Evolutionary conservation across 2,797 vertebrate species (phyloP).

Genomic region (Malacoctenus gilli): DNA sequence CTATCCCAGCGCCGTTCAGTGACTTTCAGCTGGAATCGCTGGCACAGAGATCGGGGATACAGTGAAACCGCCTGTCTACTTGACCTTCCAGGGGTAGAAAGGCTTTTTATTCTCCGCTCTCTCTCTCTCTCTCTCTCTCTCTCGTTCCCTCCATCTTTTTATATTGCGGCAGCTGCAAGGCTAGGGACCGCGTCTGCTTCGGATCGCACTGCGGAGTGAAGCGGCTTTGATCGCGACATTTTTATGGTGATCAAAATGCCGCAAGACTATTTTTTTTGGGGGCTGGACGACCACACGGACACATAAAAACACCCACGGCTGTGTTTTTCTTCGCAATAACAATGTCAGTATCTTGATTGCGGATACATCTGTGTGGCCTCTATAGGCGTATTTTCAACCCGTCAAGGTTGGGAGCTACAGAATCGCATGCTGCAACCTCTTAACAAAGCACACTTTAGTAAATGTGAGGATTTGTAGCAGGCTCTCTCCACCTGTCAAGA

Average conservation of each 20-base stretch:
- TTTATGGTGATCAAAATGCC: constrained; percentile 29
- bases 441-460: constrained; percentile 2
- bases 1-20: constrained; percentile 52
- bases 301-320: constrained; percentile 25
- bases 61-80: constrained; percentile 60
- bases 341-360: no score
- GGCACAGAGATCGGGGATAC: constrained; percentile 53
- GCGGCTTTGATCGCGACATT: constrained; percentile 51
- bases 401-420: neutral
- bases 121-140: constrained; percentile 44
- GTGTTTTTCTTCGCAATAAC: constrained; percentile 26
- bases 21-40: constrained; percentile 58
- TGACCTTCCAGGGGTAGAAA: constrained; percentile 70
- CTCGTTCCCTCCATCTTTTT: constrained; percentile 44
- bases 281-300: constrained; percentile 12
- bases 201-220: constrained; percentile 41
- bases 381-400: constrained; percentile 6
- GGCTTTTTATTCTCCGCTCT: constrained; percentile 55
- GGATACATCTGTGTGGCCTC: constrained; percentile 16
- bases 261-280: constrained; percentile 4
- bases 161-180: constrained; percentile 55
- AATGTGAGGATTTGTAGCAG: no score
- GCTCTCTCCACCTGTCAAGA: no score
- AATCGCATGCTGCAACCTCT: constrained; percentile 1
- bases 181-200: constrained; percentile 38